These are phyloP conservation scores for Nasonia giraulti DNA, from an alignment of 1,140 invertebrate species.

Conservation along the genomic window DNA sequence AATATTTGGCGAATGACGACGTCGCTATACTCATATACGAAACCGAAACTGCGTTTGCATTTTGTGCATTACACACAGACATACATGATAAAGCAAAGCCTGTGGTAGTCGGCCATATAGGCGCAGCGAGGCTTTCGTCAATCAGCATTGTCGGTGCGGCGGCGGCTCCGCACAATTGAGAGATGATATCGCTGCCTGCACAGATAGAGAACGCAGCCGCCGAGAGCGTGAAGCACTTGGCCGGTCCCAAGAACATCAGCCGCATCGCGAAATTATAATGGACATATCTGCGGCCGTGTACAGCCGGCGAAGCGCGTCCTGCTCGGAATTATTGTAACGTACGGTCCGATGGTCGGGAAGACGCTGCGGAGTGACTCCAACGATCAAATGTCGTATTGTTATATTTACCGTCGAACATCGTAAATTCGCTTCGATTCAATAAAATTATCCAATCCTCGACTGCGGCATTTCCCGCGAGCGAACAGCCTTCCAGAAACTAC, in stretches of 20 bases:
- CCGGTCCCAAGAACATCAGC: slow-evolving; percentile 7
- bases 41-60: background rate
- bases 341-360: too few species aligned
- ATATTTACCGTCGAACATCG: too few species aligned
- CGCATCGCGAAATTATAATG: background rate
- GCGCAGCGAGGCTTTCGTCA: background rate
- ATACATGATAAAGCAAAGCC: background rate
- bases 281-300: background rate
- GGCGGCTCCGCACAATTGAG: background rate
- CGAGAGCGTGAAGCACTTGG: background rate
- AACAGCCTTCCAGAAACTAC: background rate
- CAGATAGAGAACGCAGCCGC: too few species aligned
- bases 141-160: background rate
- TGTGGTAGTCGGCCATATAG: background rate
- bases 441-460: background rate
- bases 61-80: background rate
- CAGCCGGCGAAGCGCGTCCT: background rate
- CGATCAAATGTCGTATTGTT: too few species aligned
- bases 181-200: slow-evolving; percentile 8
- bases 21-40: background rate
- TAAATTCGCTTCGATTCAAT: too few species aligned
- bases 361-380: too few species aligned
- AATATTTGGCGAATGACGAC: too few species aligned
- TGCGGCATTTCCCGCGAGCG: background rate
- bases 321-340: background rate